Evolutionary conservation across 2,113 vertebrate species (phyloP).

Genomic region (Myanophis thanlyinensis): DNA sequence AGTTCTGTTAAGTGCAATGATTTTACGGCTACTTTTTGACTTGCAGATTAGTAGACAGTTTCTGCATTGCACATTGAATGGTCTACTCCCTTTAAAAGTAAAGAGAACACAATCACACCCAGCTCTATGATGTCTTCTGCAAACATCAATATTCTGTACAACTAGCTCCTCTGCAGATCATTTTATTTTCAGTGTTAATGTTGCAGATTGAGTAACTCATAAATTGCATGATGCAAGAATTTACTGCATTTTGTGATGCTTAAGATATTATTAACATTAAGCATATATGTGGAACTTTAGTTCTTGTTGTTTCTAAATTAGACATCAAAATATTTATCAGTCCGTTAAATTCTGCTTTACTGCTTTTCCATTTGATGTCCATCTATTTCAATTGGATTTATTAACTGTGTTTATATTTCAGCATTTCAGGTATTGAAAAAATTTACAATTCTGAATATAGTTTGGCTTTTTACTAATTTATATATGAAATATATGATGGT

Average conservation of each 20-base stretch:
- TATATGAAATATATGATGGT: neutral
- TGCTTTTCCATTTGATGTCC: neutral
- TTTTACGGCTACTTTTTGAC: neutral
- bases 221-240: neutral
- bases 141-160: neutral
- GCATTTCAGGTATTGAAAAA: constrained; percentile 3
- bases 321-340: neutral
- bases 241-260: neutral
- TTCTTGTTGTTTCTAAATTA: neutral
- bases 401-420: neutral
- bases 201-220: neutral
- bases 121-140: neutral
- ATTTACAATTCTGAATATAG: constrained; percentile 8
- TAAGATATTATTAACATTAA: neutral
- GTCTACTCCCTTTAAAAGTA: neutral
- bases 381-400: constrained; percentile 3
- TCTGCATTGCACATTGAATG: neutral
- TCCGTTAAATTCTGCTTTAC: neutral
- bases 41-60: neutral
- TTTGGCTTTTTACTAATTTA: neutral
- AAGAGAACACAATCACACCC: neutral
- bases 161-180: neutral
- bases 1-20: neutral
- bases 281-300: neutral
- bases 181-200: neutral